phyloP scores from a whole-genome alignment of 2,113 vertebrate species.

The Lipotes vexillifer region DNA sequence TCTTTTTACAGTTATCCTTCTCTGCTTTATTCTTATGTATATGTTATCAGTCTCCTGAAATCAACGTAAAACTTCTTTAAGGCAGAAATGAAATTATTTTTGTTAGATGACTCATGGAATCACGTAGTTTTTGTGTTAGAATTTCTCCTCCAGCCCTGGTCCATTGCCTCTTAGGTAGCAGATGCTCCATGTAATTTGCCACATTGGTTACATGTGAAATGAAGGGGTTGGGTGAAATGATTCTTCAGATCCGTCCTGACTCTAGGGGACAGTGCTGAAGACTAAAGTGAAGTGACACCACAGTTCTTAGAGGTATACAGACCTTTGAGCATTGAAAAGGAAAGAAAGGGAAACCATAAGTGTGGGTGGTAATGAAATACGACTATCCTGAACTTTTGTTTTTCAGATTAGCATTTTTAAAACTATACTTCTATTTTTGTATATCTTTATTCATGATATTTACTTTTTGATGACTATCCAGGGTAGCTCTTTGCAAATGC shows the following conservation, averaged over 20 bases:
- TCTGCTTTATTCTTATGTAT: neutral
- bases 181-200: neutral
- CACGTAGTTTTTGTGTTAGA: neutral
- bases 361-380: neutral
- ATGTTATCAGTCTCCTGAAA: neutral
- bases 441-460: constrained; percentile 29
- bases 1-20: neutral
- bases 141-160: neutral
- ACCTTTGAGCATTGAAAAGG: neutral
- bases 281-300: neutral
- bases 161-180: neutral
- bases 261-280: neutral
- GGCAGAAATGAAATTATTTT: neutral
- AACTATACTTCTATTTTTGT: constrained; percentile 39
- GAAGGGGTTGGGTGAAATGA: neutral
- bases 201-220: neutral
- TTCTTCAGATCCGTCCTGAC: neutral
- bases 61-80: neutral
- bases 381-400: neutral
- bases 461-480: constrained; percentile 54
- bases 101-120: neutral
- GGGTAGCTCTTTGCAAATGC: constrained; percentile 30
- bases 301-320: neutral
- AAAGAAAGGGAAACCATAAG: neutral
- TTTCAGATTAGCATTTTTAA: neutral